Conservation (phyloP, 1,140 invertebrate genomes). For the Drosophila nigrodunni region DNA sequence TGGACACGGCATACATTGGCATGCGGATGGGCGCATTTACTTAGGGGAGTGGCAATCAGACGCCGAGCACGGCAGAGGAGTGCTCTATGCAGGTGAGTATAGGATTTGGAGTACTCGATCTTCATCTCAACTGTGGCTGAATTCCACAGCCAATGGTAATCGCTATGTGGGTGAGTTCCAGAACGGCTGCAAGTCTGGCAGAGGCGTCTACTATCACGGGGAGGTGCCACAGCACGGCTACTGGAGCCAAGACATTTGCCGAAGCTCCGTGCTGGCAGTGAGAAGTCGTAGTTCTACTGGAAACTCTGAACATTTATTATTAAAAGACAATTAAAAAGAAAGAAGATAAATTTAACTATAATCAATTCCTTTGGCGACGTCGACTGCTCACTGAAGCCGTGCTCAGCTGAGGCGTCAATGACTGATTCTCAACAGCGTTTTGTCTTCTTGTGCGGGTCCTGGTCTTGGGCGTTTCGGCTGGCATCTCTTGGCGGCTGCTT, state of each 20-base stretch:
- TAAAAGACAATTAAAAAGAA: not conserved
- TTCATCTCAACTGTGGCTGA: not conserved
- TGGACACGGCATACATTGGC: conserved; percentile 87
- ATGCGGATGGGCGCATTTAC: conserved; percentile 85
- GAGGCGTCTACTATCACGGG: conserved; percentile 86
- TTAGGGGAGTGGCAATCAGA: conserved; percentile 85
- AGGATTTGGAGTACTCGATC: not conserved
- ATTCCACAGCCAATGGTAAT: conserved; percentile 85
- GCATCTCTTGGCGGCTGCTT: not conserved
- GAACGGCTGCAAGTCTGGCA: conserved; percentile 86
- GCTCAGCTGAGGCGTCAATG: not conserved
- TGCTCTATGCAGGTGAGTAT: conserved; percentile 77
- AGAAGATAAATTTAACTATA: conserved; percentile 8
- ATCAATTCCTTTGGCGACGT: conserved; percentile 48
- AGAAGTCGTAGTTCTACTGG: not conserved
- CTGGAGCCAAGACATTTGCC: conserved; percentile 81
- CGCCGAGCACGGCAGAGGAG: conserved; percentile 82
- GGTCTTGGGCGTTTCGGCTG: conserved; percentile 28
- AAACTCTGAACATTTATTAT: conserved; percentile 10
- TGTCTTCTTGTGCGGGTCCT: conserved; percentile 10
- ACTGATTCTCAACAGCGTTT: not conserved
- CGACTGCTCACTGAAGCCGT: conserved; percentile 23
- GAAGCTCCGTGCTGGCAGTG: conserved; percentile 48
- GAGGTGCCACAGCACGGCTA: conserved; percentile 85
- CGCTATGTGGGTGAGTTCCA: conserved; percentile 87